Evolutionary conservation across 2,888 invertebrate genomes (phyloP).

Genomic region (Dermolepida albohirtum): DNA sequence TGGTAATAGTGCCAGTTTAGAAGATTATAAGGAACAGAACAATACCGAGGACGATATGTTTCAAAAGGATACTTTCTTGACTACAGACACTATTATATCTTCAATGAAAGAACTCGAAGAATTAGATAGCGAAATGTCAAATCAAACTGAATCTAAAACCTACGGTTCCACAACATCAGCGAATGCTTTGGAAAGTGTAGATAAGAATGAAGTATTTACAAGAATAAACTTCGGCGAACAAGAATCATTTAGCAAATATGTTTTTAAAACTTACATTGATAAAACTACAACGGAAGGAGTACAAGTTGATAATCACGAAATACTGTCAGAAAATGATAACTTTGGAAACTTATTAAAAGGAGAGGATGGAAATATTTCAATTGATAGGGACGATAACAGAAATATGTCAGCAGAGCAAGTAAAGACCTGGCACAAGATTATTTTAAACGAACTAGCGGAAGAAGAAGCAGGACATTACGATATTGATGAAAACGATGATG

Average conservation of each 20-base stretch:
- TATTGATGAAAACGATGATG: neutral
- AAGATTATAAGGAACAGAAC: neutral
- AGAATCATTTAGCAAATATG: conserved; percentile 1
- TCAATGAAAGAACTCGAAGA: conserved; percentile 26
- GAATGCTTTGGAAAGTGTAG: neutral
- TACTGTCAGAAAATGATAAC: neutral
- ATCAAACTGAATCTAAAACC: neutral
- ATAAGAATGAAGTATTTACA: neutral
- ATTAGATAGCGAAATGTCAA: neutral
- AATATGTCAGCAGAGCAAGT: neutral
- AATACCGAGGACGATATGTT: neutral
- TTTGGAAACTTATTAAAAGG: conserved; percentile 5
- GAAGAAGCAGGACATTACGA: neutral
- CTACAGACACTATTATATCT: conserved; percentile 24
- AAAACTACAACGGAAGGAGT: conserved; percentile 5
- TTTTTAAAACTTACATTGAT: conserved; percentile 16
- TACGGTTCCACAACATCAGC: neutral
- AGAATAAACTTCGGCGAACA: conserved; percentile 3
- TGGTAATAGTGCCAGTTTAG: no score
- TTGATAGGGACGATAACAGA: neutral
- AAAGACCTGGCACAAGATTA: conserved; percentile 13
- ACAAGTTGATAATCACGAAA: neutral
- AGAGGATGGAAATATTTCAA: neutral
- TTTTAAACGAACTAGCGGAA: conserved; percentile 20
- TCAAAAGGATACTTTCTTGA: conserved; percentile 7